Percentiles rank a stretch among this genome's conserved stretches.
phyloP scores from a whole-genome alignment of 2,797 vertebrate genomes.

The Neosilurus mollespiculum region DNA sequence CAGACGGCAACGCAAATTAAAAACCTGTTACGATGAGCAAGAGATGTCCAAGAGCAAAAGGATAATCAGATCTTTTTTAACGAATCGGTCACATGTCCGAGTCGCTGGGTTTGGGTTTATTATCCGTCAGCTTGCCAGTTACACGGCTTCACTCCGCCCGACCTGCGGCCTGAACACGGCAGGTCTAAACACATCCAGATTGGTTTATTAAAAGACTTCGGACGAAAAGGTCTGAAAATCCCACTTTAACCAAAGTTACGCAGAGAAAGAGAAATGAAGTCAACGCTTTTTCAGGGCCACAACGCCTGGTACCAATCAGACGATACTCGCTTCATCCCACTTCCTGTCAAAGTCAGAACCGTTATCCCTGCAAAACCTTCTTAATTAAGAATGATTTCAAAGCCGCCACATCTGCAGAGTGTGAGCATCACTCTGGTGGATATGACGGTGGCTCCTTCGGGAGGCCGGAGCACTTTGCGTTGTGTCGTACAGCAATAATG shows the following conservation, averaged over 20 bases:
- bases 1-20: background rate
- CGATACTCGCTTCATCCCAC: background rate
- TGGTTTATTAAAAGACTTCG: constrained; percentile 12
- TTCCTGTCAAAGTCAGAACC: background rate
- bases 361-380: constrained; percentile 1
- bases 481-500: background rate
- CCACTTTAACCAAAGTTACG: constrained; percentile 7
- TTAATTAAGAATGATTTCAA: constrained; percentile 42
- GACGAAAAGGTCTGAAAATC: constrained; percentile 6
- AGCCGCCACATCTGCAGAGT: constrained; percentile 8
- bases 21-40: background rate
- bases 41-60: background rate
- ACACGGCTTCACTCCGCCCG: background rate
- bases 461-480: background rate
- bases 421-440: constrained; percentile 5
- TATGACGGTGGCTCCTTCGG: background rate
- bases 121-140: background rate
- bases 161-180: background rate
- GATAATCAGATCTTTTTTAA: background rate
- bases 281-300: background rate
- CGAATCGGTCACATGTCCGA: background rate
- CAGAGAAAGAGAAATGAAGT: background rate
- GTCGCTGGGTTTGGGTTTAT: background rate
- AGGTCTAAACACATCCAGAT: constrained; percentile 1
- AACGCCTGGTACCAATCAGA: constrained; percentile 6